A percentile compares a stretch with the other conserved stretches of the same genome.
Conservation (phyloP, 2,797 vertebrate species). For the Buphagus erythrorhynchus region DNA sequence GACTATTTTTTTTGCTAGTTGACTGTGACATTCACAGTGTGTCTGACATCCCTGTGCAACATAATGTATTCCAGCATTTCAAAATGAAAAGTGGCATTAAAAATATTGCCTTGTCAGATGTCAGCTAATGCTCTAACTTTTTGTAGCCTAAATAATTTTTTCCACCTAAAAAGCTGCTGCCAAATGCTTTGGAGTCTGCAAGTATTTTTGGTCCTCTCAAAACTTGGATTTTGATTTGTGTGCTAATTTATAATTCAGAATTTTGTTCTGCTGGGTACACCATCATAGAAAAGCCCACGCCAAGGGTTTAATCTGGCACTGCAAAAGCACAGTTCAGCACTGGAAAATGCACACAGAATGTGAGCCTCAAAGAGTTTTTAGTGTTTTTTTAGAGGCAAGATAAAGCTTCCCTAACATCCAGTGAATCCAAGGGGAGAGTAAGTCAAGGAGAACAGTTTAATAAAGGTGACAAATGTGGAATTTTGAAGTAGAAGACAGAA, state of each 20-base stretch:
- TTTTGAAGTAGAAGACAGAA: not conserved
- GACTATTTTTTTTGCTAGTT: not conserved
- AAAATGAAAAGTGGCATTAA: not conserved
- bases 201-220: not conserved
- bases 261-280: not conserved
- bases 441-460: not conserved
- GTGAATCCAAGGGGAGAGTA: fast-evolving
- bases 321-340: fast-evolving
- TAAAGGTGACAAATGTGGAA: not conserved
- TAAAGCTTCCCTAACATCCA: not conserved
- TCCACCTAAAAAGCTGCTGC: not conserved
- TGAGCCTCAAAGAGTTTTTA: not conserved
- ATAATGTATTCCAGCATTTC: not conserved
- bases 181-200: not conserved
- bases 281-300: not conserved
- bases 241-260: not conserved
- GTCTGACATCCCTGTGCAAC: not conserved
- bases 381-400: not conserved
- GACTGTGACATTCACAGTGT: not conserved
- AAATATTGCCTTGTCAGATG: not conserved
- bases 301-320: fast-evolving
- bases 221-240: not conserved
- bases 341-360: not conserved
- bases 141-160: not conserved
- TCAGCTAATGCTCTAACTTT: not conserved